Evolutionary conservation across 30 jellyfish, hydroid and myxozoan genomes (phyloP), one percentile per base, ranked within the genome.

Genomic region (Catostylus mosaicus): DNA sequence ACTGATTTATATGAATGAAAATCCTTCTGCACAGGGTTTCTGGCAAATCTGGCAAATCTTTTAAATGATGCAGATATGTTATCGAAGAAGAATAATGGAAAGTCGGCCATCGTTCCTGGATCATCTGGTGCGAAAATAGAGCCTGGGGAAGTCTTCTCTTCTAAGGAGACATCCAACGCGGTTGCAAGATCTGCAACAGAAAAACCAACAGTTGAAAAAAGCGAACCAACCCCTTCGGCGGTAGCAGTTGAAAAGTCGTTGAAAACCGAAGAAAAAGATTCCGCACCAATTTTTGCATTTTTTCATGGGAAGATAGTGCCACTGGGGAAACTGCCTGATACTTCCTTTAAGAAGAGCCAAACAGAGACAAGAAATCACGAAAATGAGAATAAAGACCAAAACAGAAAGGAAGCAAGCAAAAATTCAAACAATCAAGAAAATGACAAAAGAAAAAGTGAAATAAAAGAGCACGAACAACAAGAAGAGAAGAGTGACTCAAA

Each of bases 241-340:
- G 81, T n/a, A 4, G 1, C 82, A 65, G 83, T 78, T 30, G 91
- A 70, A 70, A 54, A 69, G 30, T 62, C 84, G n/a, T 45, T 78
- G 83, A 82, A 79, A 69, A 31, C 82, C 22, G 92, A 89, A 68
- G 88, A 86, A 59, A 91, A 73, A 43, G 92, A 86, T 26, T 77
- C 89, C 8, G 98, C 98, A 18, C 97, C 97, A 19, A 93, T 93
- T 26, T 93, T 93, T 61, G 98, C 98, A 11, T 80, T 75, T 24
- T 87, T 70, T 50, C 98, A 93, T 70, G 98, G 98, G 29, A 93
- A 88, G 69, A 88, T 93, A 34, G 96, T 93, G 11, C 97, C 97
- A 7, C 87, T 93, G 0, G 98, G 98, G 3, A 80, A 88, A 62
- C 73, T 93, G 47, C 96, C 96, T 10, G 98, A 87, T 36, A 80